These are phyloP conservation scores for Agrotis puta DNA, from an alignment of 2,888 invertebrate genomes.

Conservation along the genomic window DNA sequence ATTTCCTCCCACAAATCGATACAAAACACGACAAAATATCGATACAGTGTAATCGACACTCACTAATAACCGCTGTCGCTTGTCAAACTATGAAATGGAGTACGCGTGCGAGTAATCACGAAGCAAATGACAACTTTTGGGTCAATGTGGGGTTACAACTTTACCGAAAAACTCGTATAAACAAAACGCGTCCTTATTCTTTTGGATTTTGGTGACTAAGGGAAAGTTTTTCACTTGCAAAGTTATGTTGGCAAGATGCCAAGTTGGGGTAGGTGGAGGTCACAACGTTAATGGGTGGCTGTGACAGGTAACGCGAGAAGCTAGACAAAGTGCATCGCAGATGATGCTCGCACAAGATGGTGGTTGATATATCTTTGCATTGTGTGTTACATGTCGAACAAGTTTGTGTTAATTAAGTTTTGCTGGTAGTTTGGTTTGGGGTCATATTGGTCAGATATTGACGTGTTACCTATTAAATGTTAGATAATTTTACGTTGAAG, in stretches of 20 bases:
- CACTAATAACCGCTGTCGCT: conserved; percentile 81
- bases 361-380: conserved; percentile 62
- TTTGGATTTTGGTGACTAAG: conserved; percentile 52
- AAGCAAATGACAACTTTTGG: conserved; percentile 88
- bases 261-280: conserved; percentile 86
- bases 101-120: conserved; percentile 82
- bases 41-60: conserved; percentile 73
- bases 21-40: conserved; percentile 71
- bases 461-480: neutral
- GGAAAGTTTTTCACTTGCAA: conserved; percentile 67
- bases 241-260: conserved; percentile 73
- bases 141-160: conserved; percentile 73
- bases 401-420: conserved; percentile 54
- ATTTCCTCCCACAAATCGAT: conserved; percentile 60
- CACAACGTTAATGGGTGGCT: conserved; percentile 86
- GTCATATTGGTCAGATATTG: neutral
- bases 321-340: conserved; percentile 87
- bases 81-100: conserved; percentile 79
- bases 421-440: conserved; percentile 30
- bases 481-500: neutral
- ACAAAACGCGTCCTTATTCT: conserved; percentile 73
- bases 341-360: conserved; percentile 66
- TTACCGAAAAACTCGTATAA: conserved; percentile 53
- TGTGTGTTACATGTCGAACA: conserved; percentile 37
- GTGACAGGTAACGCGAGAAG: conserved; percentile 89